Conservation (phyloP, 1,140 invertebrate species). For the Drosophila seguyi region DNA sequence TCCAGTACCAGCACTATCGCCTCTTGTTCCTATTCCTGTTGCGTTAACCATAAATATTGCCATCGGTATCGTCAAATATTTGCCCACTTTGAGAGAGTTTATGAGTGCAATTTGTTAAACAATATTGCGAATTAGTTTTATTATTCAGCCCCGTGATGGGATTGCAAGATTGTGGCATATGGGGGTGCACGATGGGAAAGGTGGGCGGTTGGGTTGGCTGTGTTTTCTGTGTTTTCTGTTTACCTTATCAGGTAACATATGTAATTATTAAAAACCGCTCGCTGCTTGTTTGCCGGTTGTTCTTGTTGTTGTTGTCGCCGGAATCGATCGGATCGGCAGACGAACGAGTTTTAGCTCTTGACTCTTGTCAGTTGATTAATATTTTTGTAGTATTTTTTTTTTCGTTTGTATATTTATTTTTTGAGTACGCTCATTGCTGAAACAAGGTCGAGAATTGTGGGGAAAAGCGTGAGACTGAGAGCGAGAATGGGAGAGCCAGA, state of each 20-base stretch:
- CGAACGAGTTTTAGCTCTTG: constrained; percentile 46
- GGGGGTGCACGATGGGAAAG: not conserved
- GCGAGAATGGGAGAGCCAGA: not conserved
- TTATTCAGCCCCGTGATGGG: constrained; percentile 38
- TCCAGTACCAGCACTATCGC: constrained; percentile 4
- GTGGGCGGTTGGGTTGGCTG: constrained; percentile 2
- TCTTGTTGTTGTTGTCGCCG: constrained; percentile 4
- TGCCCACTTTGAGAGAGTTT: constrained; percentile 51
- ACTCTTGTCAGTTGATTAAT: constrained; percentile 46
- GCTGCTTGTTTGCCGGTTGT: constrained; percentile 8
- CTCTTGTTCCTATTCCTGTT: constrained; percentile 9
- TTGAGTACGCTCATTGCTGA: not conserved
- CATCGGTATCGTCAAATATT: constrained; percentile 47
- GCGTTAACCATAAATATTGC: constrained; percentile 30
- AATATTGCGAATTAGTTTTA: constrained; percentile 70
- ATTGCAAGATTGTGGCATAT: constrained; percentile 6
- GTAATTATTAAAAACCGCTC: constrained; percentile 48
- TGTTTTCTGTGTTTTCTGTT: constrained; percentile 16
- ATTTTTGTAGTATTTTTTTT: not conserved
- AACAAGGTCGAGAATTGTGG: constrained; percentile 41
- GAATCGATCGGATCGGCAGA: constrained; percentile 45
- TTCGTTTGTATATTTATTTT: not conserved
- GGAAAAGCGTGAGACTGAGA: not conserved
- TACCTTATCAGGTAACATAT: constrained; percentile 54
- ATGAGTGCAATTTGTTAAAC: constrained; percentile 64